Percentiles rank a stretch among this genome's conserved stretches.
Conservation (phyloP, 1,140 invertebrate species). For the Psix sp. region DNA sequence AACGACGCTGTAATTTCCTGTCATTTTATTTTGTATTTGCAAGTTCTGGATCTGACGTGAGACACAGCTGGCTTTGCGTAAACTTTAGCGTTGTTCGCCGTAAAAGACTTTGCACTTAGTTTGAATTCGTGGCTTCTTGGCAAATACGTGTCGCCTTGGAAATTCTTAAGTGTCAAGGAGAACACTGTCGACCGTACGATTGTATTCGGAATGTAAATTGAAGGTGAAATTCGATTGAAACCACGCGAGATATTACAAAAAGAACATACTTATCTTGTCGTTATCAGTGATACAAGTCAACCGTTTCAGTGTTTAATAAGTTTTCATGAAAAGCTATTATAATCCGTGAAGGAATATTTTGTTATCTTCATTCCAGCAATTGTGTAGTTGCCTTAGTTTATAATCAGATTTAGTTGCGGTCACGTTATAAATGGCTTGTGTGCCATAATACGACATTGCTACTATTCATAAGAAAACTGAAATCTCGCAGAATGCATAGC, state of each 20-base stretch:
- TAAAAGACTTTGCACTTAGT: conserved; percentile 16
- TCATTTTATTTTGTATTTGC: neutral
- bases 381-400: no score
- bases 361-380: conserved; percentile 31
- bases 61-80: conserved; percentile 11
- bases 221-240: neutral
- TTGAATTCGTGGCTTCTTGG: conserved; percentile 27
- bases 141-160: conserved; percentile 7
- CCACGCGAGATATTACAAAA: conserved; percentile 1
- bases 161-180: conserved; percentile 23
- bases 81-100: conserved; percentile 12
- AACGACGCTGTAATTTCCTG: neutral
- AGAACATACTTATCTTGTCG: neutral
- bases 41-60: neutral
- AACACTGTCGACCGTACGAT: no score
- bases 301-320: neutral
- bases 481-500: no score
- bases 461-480: no score
- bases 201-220: neutral
- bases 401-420: no score
- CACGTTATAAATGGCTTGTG: no score
- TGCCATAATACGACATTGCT: conserved; percentile 23
- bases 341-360: conserved; percentile 15
- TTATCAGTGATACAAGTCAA: neutral
- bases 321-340: conserved; percentile 5